A percentile compares a stretch with the other conserved stretches of the same genome.
phyloP scores from a whole-genome alignment of 1,140 invertebrate genomes.

The Amphibalanus amphitrite region DNA sequence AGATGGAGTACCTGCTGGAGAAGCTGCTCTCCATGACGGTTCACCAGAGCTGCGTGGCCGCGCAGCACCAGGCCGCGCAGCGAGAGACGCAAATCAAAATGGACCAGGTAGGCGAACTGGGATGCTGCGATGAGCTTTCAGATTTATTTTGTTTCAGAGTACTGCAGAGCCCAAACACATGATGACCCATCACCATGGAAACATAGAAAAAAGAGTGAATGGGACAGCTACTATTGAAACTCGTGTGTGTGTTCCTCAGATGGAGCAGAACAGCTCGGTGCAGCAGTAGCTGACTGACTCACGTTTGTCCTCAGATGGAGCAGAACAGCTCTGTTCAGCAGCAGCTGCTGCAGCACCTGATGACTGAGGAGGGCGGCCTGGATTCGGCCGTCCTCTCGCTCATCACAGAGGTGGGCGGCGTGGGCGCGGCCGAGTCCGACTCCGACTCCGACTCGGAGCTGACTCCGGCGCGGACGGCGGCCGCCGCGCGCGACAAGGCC shows the following conservation, averaged over 20 bases:
- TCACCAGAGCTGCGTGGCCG: slow-evolving; percentile 50
- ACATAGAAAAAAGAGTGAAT: too few relatives aligned
- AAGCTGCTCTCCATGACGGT: slow-evolving; percentile 63
- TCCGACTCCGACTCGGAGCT: background rate
- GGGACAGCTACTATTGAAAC: too few relatives aligned
- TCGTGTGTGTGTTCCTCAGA: too few relatives aligned
- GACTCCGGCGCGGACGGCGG: slow-evolving; percentile 4
- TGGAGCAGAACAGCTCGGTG: too few relatives aligned
- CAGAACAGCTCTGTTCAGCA: slow-evolving; percentile 59
- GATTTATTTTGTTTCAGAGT: too few relatives aligned
- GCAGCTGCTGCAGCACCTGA: slow-evolving; percentile 56
- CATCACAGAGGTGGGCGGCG: background rate
- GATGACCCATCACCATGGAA: too few relatives aligned
- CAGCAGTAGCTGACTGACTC: too few relatives aligned
- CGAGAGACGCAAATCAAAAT: slow-evolving; percentile 58
- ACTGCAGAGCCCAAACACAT: too few relatives aligned
- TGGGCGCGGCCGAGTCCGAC: background rate
- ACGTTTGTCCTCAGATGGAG: slow-evolving; percentile 40
- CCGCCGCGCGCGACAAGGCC: slow-evolving; percentile 24
- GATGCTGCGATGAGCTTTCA: too few relatives aligned
- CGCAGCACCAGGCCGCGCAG: slow-evolving; percentile 54
- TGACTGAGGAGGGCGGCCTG: slow-evolving; percentile 27
- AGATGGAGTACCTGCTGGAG: slow-evolving; percentile 60
- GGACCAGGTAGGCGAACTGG: slow-evolving; percentile 46
- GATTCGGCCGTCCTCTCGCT: background rate